Conservation (phyloP, 2,888 invertebrate species). For the Caenorhabditis sp. region DNA sequence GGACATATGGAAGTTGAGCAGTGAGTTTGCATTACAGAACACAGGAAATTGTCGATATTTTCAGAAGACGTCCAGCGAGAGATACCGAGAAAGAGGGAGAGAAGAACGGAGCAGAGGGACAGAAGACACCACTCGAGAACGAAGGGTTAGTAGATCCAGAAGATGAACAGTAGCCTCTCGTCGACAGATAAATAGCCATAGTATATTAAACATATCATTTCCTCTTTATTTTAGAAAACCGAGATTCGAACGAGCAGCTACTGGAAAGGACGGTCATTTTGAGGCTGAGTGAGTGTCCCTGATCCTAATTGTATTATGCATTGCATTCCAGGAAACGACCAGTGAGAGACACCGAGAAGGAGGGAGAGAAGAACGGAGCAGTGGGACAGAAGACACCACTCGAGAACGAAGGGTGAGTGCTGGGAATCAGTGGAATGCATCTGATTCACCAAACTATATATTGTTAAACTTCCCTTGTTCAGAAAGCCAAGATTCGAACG, state of each 20-base stretch:
- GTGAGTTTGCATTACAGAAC: too few species aligned
- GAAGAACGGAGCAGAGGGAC: background rate
- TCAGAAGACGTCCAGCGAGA: too few species aligned
- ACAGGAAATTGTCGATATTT: too few species aligned
- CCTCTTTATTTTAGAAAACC: background rate
- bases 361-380: background rate
- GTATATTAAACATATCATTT: too few species aligned
- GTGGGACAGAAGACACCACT: background rate
- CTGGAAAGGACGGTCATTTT: background rate
- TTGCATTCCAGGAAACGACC: too few species aligned
- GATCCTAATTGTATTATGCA: too few species aligned
- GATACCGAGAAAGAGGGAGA: background rate
- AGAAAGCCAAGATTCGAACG: background rate
- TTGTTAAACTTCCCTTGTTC: too few species aligned
- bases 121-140: background rate
- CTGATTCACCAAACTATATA: too few species aligned
- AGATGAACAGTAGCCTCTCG: too few species aligned
- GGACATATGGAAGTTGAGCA: background rate
- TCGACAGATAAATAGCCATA: too few species aligned
- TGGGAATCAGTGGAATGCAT: too few species aligned
- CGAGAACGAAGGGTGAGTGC: too few species aligned
- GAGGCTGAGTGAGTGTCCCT: background rate
- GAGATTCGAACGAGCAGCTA: background rate
- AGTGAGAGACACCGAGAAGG: background rate
- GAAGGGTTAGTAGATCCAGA: background rate